Evolutionary conservation across 2,113 vertebrate genomes (phyloP).

Genomic region (Chaetodon trifascialis): DNA sequence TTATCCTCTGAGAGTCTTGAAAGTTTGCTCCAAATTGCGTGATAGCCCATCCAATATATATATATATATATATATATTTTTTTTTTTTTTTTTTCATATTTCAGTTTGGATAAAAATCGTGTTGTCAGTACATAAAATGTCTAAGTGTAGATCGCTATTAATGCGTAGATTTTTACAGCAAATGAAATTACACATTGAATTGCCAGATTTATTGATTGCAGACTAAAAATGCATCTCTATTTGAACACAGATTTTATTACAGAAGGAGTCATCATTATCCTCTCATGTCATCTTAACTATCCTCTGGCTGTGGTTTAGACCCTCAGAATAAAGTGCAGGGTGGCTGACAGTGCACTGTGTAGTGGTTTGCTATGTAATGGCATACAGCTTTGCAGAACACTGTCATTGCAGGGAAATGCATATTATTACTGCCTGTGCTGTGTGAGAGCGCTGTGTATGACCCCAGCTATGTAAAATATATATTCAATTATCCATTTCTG

Average conservation of each 20-base stretch:
- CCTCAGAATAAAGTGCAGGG: background rate
- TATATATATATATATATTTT: no score
- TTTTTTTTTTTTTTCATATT: no score
- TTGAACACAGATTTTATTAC: background rate
- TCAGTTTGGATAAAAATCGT: background rate
- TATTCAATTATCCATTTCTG: conserved; percentile 7
- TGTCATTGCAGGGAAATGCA: background rate
- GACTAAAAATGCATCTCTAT: background rate
- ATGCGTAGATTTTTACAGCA: background rate
- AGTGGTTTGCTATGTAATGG: background rate
- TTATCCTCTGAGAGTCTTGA: background rate
- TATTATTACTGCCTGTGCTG: conserved; percentile 4
- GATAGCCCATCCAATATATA: background rate
- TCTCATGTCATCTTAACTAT: background rate
- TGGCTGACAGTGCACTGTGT: background rate
- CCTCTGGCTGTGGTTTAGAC: background rate
- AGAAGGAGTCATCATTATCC: conserved; percentile 13
- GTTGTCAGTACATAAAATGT: background rate
- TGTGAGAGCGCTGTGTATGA: background rate
- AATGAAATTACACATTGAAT: conserved; percentile 5
- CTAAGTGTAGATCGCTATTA: background rate
- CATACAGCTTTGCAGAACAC: background rate
- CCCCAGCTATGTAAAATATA: background rate
- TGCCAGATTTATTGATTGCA: conserved; percentile 16
- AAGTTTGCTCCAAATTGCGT: background rate